Percentiles rank a stretch among this genome's conserved stretches.
phyloP scores from a whole-genome alignment of 2,797 vertebrate genomes.

The Triplophysa yarkandensis region DNA sequence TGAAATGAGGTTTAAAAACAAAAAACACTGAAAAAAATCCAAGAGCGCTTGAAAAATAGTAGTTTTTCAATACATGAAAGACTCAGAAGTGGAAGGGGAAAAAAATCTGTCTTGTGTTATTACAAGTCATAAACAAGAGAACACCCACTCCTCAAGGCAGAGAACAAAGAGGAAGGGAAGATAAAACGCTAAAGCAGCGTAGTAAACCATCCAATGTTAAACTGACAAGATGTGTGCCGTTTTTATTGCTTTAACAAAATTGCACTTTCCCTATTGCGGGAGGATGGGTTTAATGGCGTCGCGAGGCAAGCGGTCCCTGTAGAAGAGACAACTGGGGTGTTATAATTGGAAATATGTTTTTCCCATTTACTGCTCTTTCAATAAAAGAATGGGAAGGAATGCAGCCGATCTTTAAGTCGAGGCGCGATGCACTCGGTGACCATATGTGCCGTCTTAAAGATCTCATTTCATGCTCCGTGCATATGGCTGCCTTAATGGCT shows the following conservation, averaged over 20 bases:
- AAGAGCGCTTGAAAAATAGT: constrained; percentile 45
- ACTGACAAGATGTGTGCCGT: constrained; percentile 52
- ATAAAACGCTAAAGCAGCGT: constrained; percentile 48
- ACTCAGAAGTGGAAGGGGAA: constrained; percentile 17
- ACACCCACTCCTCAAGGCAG: constrained; percentile 51
- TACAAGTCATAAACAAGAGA: constrained; percentile 61
- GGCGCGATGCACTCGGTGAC: constrained; percentile 1
- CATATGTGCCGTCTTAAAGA: constrained; percentile 49
- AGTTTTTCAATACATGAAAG: constrained; percentile 51
- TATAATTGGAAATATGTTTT: constrained; percentile 53
- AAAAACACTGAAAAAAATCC: neutral
- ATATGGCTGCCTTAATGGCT: constrained; percentile 51
- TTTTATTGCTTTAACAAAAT: constrained; percentile 52
- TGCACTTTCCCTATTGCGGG: constrained; percentile 38
- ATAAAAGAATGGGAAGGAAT: constrained; percentile 45
- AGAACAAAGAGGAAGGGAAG: constrained; percentile 45
- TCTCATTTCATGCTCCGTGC: constrained; percentile 53
- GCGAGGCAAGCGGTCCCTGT: constrained; percentile 32
- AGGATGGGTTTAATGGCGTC: constrained; percentile 46
- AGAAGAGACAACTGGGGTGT: constrained; percentile 43
- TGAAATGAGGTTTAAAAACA: constrained; percentile 4
- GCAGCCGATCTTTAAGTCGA: constrained; percentile 25
- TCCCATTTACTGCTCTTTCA: constrained; percentile 46
- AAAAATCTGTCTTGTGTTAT: constrained; percentile 50
- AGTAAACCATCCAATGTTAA: constrained; percentile 55